Conservation (phyloP, 1,140 invertebrate genomes). For the Hetaerina americana region DNA sequence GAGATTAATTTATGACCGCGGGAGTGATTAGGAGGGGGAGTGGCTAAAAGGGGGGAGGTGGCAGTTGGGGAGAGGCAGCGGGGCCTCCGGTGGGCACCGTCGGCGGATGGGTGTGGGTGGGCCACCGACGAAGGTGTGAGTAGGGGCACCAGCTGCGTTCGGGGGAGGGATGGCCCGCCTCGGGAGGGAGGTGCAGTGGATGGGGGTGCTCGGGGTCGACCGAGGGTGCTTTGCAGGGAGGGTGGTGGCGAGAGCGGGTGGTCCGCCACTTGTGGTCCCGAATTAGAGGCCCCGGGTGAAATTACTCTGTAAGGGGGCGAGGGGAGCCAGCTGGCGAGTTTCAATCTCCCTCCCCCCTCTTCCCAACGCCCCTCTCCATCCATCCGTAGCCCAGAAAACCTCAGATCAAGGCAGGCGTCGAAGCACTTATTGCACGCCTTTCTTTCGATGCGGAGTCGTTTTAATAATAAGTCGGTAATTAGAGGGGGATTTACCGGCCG, state of each 20-base stretch:
- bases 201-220: background rate
- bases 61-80: background rate
- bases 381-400: too few species aligned
- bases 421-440: too few species aligned
- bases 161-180: background rate
- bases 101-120: background rate
- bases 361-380: too few species aligned
- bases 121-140: background rate
- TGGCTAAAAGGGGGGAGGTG: background rate
- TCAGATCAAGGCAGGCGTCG: background rate
- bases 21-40: background rate
- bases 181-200: background rate
- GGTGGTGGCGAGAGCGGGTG: background rate
- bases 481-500: too few species aligned
- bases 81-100: too few species aligned
- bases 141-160: background rate
- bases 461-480: too few species aligned
- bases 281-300: background rate
- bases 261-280: background rate
- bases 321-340: background rate
- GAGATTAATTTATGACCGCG: background rate
- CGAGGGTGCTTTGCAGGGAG: background rate
- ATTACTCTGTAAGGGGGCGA: too few species aligned
- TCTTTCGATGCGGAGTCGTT: too few species aligned
- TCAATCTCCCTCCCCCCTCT: too few species aligned